A percentile compares a stretch with the other conserved stretches of the same genome.
Evolutionary conservation across 2,888 invertebrate genomes (phyloP).

Genomic region (Aleiodes alternator): DNA sequence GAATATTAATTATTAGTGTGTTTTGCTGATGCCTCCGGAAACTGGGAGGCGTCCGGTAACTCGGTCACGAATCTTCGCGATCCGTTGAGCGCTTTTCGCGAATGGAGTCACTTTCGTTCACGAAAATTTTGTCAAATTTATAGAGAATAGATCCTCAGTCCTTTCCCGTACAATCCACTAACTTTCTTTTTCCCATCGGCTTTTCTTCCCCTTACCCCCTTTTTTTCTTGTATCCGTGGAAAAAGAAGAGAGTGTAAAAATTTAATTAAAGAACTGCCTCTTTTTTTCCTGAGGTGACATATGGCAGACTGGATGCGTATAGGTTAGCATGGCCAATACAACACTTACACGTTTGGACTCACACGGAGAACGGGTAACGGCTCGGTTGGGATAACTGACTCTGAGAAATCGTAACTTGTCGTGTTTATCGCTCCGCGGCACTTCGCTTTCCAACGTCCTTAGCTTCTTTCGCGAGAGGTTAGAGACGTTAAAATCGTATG

Average conservation of each 20-base stretch:
- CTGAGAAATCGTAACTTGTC: conserved; percentile 75
- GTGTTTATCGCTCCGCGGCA: conserved; percentile 72
- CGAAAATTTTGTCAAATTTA: no score
- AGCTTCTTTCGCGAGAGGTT: conserved; percentile 65
- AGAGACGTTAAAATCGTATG: conserved; percentile 73
- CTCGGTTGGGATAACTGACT: conserved; percentile 58
- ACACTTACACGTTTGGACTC: conserved; percentile 20
- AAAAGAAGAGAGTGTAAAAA: conserved; percentile 3
- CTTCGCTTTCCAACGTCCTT: conserved; percentile 64
- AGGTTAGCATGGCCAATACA: conserved; percentile 25
- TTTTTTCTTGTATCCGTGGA: neutral
- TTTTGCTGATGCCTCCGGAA: no score
- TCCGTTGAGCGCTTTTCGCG: no score
- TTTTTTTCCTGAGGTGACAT: conserved; percentile 16
- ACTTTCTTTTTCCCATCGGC: conserved; percentile 1
- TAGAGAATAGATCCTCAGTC: neutral
- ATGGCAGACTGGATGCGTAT: conserved; percentile 25
- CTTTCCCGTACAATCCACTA: neutral
- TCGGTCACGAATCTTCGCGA: no score
- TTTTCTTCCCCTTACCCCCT: neutral
- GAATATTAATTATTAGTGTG: no score
- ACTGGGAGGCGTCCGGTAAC: no score
- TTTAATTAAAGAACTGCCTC: conserved; percentile 17
- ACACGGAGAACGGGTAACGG: conserved; percentile 28
- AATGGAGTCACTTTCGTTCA: no score